Base-by-base conservation (phyloP, 2,797 vertebrate genomes). In the Okamejei kenojei region DNA sequence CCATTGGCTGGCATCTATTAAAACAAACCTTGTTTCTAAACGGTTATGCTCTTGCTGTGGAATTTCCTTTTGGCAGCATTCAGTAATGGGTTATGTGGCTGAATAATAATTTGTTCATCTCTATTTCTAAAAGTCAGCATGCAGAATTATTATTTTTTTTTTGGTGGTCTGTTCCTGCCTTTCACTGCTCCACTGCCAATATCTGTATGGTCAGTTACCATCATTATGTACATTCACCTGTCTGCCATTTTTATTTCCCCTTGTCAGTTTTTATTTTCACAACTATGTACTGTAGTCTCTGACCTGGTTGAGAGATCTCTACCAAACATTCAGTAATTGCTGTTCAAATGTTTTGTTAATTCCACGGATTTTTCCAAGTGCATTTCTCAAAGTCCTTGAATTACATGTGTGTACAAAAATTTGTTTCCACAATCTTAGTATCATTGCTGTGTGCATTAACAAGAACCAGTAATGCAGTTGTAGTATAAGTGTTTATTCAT, bases 121-220 rank as follows among this genome's bases (percentile, higher is more conserved):
- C 77, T 78, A 78, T 78, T 81, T 81, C 79, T 54, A 45, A 81
- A 54, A 45, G 77, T 32, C 77, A 81, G 45, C 78, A 81, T 54
- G 38, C 35, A 38, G 2, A 38, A 21, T 81, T 19, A 23, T 81
- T 23, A 38, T 79, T 15, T 38, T 32, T 32, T 29, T 26, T 77
- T 32, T 77, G 19, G 32, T 81, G 7, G 19, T 23, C 38, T 54
- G 9, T 19, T 81, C 79, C 0, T 81, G 35, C 21, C 21, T 19
- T 81, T 17, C 21, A 3, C 78, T 80, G 35, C 78, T 3, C 78
- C 19, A 38, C 35, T 77, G 74, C 74, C 29, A 10, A 77, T 77
- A 32, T 77, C 76, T 3, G 10, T 77, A 10, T 77, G 11, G 68
- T 77, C 10, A 2, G 29, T 77, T 77, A 32, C 76, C 76, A 77